A percentile compares a stretch with the other conserved stretches of the same genome.
These are phyloP conservation scores for Eristalis tenax DNA, from an alignment of 2,888 invertebrate genomes.

Conservation along the genomic window DNA sequence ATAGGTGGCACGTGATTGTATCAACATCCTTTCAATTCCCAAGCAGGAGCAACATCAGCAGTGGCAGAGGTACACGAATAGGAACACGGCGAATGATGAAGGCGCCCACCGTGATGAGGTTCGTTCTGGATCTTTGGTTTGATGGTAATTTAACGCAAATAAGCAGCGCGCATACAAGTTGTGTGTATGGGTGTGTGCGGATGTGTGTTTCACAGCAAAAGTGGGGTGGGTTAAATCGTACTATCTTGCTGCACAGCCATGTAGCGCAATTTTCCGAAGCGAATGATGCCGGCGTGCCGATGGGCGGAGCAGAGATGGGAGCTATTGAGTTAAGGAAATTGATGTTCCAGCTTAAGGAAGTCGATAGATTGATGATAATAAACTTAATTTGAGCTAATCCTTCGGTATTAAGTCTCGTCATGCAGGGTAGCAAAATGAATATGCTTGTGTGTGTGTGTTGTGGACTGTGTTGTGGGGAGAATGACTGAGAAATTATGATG, in stretches of 20 bases:
- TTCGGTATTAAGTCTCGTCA: slow-evolving; percentile 72
- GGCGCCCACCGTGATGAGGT: slow-evolving; percentile 58
- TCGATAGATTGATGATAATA: slow-evolving; percentile 75
- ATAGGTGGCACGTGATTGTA: slow-evolving; percentile 67
- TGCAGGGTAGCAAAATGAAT: slow-evolving; percentile 39
- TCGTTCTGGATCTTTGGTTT: slow-evolving; percentile 69
- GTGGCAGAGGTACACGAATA: not conserved
- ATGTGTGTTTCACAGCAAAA: not conserved
- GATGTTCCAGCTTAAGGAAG: slow-evolving; percentile 76
- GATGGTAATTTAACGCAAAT: slow-evolving; percentile 72
- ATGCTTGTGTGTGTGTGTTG: slow-evolving; percentile 1
- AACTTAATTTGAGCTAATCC: slow-evolving; percentile 75
- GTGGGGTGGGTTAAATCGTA: not conserved
- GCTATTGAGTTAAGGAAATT: slow-evolving; percentile 77
- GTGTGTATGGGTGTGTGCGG: not conserved
- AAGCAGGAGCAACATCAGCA: slow-evolving; percentile 27
- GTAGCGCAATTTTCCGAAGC: slow-evolving; percentile 27
- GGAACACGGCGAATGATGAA: not conserved
- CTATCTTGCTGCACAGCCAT: slow-evolving; percentile 46
- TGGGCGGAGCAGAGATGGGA: slow-evolving; percentile 28
- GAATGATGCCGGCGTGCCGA: slow-evolving; percentile 16
- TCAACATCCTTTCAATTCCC: slow-evolving; percentile 69
- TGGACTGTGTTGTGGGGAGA: not conserved
- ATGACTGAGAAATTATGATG: slow-evolving; percentile 33
- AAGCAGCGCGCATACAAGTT: slow-evolving; percentile 45